Evolutionary conservation across 2,797 vertebrate genomes (phyloP).

Genomic region (Babyrousa celebensis): DNA sequence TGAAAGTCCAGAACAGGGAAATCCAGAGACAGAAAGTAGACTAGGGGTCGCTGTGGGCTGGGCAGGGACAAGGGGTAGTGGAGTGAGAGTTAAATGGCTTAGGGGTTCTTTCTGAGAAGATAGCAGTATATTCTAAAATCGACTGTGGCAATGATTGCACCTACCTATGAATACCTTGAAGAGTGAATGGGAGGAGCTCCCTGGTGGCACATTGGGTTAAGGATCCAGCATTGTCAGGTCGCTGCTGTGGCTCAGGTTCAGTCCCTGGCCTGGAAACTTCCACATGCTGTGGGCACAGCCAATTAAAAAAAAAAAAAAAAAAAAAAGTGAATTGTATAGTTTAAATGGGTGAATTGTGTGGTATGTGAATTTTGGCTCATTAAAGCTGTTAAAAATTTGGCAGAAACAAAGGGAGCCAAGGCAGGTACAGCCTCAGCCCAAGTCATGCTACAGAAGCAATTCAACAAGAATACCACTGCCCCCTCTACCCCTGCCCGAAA

Average conservation of each 20-base stretch:
- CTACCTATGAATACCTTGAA: not conserved
- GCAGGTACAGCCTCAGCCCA: not conserved
- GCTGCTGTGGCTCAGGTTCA: too few relatives aligned
- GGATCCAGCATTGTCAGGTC: too few relatives aligned
- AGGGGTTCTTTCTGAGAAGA: conserved; percentile 34
- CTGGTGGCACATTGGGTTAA: too few relatives aligned
- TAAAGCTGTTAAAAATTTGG: conserved; percentile 14
- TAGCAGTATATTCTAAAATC: conserved; percentile 47
- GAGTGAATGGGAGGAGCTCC: too few relatives aligned
- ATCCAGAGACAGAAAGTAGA: not conserved
- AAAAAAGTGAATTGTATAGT: conserved; percentile 5
- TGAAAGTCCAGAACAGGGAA: not conserved
- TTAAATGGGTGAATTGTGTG: not conserved
- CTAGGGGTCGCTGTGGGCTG: not conserved
- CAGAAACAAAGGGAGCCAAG: conserved; percentile 45
- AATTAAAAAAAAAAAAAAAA: not conserved
- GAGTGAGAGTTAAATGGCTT: not conserved
- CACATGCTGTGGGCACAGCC: too few relatives aligned
- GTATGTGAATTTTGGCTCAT: not conserved
- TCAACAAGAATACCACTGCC: not conserved
- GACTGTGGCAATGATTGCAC: not conserved
- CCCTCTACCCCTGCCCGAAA: not conserved
- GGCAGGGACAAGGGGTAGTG: not conserved
- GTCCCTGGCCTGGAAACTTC: too few relatives aligned
- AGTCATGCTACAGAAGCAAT: not conserved